Base-by-base conservation (phyloP, 2,888 invertebrate genomes). In the Spisula solida region DNA sequence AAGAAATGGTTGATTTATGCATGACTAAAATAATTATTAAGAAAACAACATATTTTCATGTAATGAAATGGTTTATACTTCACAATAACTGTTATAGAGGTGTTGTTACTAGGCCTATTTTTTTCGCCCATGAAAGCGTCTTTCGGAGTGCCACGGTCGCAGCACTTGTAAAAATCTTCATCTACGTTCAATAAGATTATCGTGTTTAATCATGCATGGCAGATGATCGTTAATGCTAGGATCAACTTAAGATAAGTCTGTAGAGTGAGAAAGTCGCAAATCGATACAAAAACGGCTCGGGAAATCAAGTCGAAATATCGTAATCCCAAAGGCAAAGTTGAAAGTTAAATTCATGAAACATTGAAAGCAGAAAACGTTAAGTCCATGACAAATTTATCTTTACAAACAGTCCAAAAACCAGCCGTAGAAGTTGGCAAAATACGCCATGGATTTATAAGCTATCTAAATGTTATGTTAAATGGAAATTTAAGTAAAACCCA, bases 191-290 rank as follows among this genome's bases (percentile, higher is more conserved):
- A 41, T 25, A 29, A 82, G 55, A 82, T 60, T 82, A 60, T n/a
- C n/a, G 31, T 79, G 85, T 56, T 79, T 85, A 79, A 29, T 48
- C 85, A 85, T 34, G 85, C 85, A 79, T 85, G 79, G 25, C 34
- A 79, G 55, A 79, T 85, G 78, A 51, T 41, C 31, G 31, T 20
- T 79, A 79, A 85, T 70, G 34, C 56, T 20, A 34, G 75, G 75
- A 78, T 85, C n/a, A 79, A 85, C 51, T 55, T 78, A 79, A 78
- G 79, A 85, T 85, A 85, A 85, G 56, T 79, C 51, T 25, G 47
- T 56, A 12, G 78, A 85, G 79, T 85, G 56, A 48, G 18, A 85
- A 79, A 85, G 78, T 56, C 78, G 31, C 51, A 56, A 85, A 85
- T 85, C 85, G 55, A 79, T 78, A 79, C 51, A n/a, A 78, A 55